Evolutionary conservation across 2,888 invertebrate genomes (phyloP).

Genomic region (Podabrus alpinus): DNA sequence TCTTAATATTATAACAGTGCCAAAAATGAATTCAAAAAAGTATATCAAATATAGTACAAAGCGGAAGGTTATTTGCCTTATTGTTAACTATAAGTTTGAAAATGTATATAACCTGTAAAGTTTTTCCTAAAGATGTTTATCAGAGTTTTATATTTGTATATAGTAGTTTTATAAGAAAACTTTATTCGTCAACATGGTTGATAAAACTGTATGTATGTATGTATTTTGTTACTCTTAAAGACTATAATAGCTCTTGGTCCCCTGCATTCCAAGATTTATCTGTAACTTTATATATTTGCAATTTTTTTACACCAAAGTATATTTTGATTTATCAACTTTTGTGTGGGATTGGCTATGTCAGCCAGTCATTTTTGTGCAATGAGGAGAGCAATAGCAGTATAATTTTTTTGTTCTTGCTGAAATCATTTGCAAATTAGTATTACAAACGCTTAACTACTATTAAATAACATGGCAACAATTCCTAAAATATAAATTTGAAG

Average conservation of each 20-base stretch:
- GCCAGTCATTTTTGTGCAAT: slow-evolving; percentile 10
- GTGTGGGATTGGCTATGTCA: neutral
- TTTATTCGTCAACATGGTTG: slow-evolving; percentile 4
- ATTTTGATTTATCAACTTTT: neutral
- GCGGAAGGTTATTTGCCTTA: slow-evolving; percentile 4
- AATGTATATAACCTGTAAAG: slow-evolving; percentile 8
- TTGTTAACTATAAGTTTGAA: neutral
- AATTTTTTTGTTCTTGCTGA: neutral
- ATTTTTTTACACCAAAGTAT: slow-evolving; percentile 16
- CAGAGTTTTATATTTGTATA: slow-evolving; percentile 17
- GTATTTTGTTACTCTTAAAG: neutral
- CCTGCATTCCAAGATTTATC: neutral
- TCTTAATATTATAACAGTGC: slow-evolving; percentile 17
- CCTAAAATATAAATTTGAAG: neutral
- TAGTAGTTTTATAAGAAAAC: neutral
- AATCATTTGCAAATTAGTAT: neutral
- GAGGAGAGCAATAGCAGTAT: slow-evolving; percentile 10
- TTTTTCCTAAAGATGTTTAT: slow-evolving; percentile 1
- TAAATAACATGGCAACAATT: neutral
- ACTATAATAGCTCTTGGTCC: neutral
- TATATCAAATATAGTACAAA: slow-evolving; percentile 5
- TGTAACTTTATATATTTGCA: slow-evolving; percentile 5
- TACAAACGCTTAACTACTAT: neutral
- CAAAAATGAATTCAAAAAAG: slow-evolving; percentile 5
- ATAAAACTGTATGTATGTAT: slow-evolving; percentile 3